Conservation (phyloP, 2,113 vertebrate species). For the Condylura cristata region DNA sequence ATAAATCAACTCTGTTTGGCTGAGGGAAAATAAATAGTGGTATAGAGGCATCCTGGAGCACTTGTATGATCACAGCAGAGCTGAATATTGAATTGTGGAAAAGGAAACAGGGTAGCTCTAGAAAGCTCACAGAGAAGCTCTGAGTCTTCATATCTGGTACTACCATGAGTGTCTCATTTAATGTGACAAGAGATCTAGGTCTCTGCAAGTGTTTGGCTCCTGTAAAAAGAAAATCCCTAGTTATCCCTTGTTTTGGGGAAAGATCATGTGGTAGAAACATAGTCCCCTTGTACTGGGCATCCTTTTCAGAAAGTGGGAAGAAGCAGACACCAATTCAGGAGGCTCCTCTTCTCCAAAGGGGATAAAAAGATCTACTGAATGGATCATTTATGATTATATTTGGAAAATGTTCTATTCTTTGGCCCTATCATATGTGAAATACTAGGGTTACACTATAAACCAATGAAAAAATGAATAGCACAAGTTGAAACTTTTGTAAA, state of each 20-base stretch:
- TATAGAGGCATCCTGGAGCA: background rate
- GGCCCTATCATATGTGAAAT: background rate
- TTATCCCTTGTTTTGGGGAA: background rate
- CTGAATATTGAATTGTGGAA: background rate
- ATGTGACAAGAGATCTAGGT: background rate
- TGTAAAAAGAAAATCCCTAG: background rate
- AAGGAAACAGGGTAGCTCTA: background rate
- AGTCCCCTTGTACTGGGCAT: background rate
- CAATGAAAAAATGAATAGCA: background rate
- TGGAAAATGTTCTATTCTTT: background rate
- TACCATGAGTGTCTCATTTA: background rate
- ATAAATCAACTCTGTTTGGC: background rate
- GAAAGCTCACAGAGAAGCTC: background rate
- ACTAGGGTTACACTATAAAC: background rate
- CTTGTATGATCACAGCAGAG: background rate
- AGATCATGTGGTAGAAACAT: accelerated
- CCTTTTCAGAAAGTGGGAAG: background rate
- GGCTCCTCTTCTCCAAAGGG: background rate
- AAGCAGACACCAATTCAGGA: background rate
- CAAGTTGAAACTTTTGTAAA: background rate
- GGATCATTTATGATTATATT: background rate
- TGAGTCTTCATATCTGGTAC: background rate
- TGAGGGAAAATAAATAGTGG: background rate
- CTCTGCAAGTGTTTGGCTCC: background rate
- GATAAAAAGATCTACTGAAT: background rate